Evolutionary conservation across 2,113 vertebrate genomes (phyloP).

Genomic region (Epinephelus fuscoguttatus): DNA sequence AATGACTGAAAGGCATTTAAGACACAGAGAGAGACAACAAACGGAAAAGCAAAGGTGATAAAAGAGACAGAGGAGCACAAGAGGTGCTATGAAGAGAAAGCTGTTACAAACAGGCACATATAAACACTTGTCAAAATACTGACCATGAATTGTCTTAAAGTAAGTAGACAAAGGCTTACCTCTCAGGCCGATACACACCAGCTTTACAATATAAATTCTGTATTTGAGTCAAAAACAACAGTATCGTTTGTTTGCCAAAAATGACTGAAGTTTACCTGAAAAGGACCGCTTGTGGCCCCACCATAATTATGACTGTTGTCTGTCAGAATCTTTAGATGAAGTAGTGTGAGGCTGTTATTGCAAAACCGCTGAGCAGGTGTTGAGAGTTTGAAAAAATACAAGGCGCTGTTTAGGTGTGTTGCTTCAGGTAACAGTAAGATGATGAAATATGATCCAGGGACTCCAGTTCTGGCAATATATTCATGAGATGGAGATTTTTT

Average conservation of each 20-base stretch:
- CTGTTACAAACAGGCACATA: not conserved
- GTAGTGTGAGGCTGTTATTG: not conserved
- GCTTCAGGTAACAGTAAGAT: not conserved
- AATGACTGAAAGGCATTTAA: conserved; percentile 49
- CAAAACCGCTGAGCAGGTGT: too few relatives aligned
- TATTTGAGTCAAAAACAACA: not conserved
- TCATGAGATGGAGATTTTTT: too few relatives aligned
- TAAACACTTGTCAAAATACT: not conserved
- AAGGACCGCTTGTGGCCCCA: too few relatives aligned
- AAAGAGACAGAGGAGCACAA: not conserved
- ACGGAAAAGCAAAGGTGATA: conserved; percentile 15
- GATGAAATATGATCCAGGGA: not conserved
- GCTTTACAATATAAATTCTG: not conserved
- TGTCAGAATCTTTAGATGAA: not conserved
- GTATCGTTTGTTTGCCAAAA: not conserved
- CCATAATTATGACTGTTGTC: not conserved
- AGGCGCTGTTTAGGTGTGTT: not conserved
- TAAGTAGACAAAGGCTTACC: not conserved
- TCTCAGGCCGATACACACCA: not conserved
- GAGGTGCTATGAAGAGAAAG: conserved; percentile 6
- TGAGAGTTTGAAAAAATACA: not conserved
- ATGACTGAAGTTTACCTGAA: not conserved
- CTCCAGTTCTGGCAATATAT: not conserved
- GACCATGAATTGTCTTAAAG: not conserved
- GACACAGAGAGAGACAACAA: conserved; percentile 20